Conservation (phyloP, 2,797 vertebrate genomes). For the Chiroxiphia lanceolata region DNA sequence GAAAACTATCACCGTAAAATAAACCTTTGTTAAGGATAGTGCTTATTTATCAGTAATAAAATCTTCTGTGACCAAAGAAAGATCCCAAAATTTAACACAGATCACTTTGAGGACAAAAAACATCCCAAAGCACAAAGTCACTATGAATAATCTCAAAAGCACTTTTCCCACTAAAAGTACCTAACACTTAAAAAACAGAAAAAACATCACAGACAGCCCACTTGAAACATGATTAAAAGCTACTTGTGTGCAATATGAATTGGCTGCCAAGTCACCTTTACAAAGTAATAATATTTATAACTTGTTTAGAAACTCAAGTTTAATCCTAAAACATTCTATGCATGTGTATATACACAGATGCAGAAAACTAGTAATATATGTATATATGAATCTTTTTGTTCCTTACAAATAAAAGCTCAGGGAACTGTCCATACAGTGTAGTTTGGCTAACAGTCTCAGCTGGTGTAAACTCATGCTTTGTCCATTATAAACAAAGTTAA, state of each 20-base stretch:
- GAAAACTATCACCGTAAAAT: not conserved
- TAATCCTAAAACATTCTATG: not conserved
- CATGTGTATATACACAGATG: accelerated
- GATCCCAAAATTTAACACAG: not conserved
- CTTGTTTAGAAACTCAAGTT: not conserved
- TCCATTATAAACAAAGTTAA: not conserved
- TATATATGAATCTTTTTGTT: not conserved
- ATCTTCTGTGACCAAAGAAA: not conserved
- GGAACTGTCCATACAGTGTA: accelerated
- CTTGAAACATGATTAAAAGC: not conserved
- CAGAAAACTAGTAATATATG: not conserved
- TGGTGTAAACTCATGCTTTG: not conserved
- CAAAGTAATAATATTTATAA: not conserved
- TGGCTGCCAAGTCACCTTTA: not conserved
- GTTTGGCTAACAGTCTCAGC: not conserved
- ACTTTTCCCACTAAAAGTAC: not conserved
- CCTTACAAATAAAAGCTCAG: not conserved
- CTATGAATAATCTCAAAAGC: not conserved
- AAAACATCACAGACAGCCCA: not conserved
- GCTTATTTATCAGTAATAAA: not conserved
- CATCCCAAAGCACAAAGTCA: not conserved
- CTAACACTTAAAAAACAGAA: not conserved
- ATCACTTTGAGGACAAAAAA: not conserved
- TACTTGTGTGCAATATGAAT: not conserved
- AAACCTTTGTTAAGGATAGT: not conserved